These are phyloP conservation scores for Cheirogaleus medius DNA, from an alignment of 2,113 vertebrate genomes.

Conservation along the genomic window DNA sequence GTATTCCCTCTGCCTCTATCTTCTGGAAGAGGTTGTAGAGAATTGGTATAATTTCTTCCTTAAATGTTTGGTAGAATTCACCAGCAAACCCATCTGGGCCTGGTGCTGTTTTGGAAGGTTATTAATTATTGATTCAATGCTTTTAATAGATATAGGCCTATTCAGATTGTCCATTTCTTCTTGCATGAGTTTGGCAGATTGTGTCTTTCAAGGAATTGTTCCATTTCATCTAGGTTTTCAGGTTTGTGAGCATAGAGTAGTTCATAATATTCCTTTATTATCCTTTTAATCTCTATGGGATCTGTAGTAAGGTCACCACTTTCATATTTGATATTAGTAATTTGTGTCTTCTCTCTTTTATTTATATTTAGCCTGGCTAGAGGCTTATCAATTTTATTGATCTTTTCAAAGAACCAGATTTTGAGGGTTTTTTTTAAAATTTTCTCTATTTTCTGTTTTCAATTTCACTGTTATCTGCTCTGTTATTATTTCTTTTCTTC, in stretches of 20 bases:
- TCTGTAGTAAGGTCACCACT: not conserved
- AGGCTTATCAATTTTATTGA: not conserved
- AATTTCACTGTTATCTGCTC: not conserved
- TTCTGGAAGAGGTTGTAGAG: not conserved
- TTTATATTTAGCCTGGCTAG: not conserved
- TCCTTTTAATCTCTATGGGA: not conserved
- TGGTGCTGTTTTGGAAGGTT: not conserved
- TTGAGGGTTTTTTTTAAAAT: not conserved
- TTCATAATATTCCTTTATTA: not conserved
- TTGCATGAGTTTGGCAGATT: not conserved
- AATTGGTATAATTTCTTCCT: not conserved
- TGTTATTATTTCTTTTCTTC: not conserved
- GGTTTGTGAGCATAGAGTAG: not conserved
- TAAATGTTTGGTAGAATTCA: not conserved
- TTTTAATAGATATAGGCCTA: not conserved
- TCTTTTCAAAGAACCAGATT: not conserved
- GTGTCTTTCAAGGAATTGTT: not conserved
- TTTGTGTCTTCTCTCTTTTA: not conserved
- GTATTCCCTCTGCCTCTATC: not conserved
- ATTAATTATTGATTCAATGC: constrained; percentile 1
- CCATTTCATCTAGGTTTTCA: not conserved
- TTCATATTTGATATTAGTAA: not conserved
- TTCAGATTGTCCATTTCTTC: not conserved
- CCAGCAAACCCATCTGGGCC: not conserved
- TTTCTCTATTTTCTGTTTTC: not conserved